Percentiles rank a stretch among this genome's conserved stretches.
Conservation (phyloP, 1,140 invertebrate genomes). For the Drosophila sucinea region DNA sequence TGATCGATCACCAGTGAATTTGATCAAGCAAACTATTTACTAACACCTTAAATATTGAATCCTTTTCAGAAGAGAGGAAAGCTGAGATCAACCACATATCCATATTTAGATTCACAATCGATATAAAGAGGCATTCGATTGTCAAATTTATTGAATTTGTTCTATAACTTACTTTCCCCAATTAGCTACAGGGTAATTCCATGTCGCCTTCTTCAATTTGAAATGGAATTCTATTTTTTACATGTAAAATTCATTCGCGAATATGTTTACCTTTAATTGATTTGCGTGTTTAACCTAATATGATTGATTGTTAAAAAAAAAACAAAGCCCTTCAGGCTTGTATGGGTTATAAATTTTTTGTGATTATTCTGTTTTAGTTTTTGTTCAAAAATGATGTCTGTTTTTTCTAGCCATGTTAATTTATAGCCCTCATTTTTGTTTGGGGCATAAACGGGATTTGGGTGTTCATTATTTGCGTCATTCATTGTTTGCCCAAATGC, state of each 20-base stretch:
- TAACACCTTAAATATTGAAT: too few relatives aligned
- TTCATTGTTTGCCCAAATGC: conserved; percentile 42
- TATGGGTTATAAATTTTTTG: neutral
- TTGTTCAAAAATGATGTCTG: neutral
- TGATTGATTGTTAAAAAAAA: conserved; percentile 2
- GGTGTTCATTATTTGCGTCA: conserved; percentile 25
- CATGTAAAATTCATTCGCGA: neutral
- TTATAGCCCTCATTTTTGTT: conserved; percentile 4
- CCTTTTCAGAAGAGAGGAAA: too few relatives aligned
- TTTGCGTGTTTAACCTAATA: conserved; percentile 12
- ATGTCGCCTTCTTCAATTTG: neutral
- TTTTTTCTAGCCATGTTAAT: conserved; percentile 24
- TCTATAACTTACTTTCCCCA: too few relatives aligned
- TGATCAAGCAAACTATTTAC: too few relatives aligned
- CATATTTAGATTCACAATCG: too few relatives aligned
- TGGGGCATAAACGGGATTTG: neutral
- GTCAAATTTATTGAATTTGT: too few relatives aligned
- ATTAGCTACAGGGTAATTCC: neutral
- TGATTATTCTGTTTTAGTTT: neutral
- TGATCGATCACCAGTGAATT: too few relatives aligned
- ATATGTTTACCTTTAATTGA: conserved; percentile 2
- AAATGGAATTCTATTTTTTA: neutral
- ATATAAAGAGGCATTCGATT: too few relatives aligned
- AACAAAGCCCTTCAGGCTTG: neutral
- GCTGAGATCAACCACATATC: too few relatives aligned